Evolutionary conservation across 35 echinoderm and acorn worm species (phyloP).

Genomic region (Chiridota heheva): DNA sequence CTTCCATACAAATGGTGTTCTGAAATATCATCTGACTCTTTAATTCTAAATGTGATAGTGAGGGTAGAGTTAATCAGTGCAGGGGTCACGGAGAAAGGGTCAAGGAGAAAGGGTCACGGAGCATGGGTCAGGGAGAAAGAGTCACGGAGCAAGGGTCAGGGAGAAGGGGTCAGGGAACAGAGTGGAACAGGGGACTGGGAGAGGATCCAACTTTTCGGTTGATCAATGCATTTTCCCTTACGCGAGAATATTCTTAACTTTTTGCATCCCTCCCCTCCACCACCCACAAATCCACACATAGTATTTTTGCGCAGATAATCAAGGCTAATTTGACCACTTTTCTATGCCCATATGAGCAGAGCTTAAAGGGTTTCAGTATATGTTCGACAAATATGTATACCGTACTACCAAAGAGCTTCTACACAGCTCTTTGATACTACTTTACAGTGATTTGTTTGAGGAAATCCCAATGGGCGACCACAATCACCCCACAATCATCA

Average conservation of each 20-base stretch:
- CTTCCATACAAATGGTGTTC: constrained; percentile 82
- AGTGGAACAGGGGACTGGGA: not conserved
- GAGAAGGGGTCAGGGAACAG: not conserved
- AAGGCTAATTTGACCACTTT: too few relatives aligned
- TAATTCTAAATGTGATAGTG: constrained; percentile 40
- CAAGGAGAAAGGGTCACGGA: not conserved
- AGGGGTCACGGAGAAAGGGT: not conserved
- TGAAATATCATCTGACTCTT: constrained; percentile 59
- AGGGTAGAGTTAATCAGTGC: not conserved
- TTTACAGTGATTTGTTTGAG: too few relatives aligned
- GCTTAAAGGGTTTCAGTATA: too few relatives aligned
- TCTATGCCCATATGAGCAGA: too few relatives aligned
- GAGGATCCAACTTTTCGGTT: not conserved
- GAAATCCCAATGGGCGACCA: too few relatives aligned
- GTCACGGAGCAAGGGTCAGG: not conserved
- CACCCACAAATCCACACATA: too few relatives aligned
- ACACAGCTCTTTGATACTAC: too few relatives aligned
- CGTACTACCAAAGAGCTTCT: too few relatives aligned
- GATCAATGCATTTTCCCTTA: not conserved
- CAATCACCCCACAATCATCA: too few relatives aligned
- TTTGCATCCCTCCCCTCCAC: not conserved
- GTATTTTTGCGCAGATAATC: too few relatives aligned
- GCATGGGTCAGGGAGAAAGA: not conserved
- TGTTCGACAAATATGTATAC: too few relatives aligned
- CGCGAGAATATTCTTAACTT: not conserved